Evolutionary conservation across 2,888 invertebrate species (phyloP).

Genomic region (Coelinius sp.): DNA sequence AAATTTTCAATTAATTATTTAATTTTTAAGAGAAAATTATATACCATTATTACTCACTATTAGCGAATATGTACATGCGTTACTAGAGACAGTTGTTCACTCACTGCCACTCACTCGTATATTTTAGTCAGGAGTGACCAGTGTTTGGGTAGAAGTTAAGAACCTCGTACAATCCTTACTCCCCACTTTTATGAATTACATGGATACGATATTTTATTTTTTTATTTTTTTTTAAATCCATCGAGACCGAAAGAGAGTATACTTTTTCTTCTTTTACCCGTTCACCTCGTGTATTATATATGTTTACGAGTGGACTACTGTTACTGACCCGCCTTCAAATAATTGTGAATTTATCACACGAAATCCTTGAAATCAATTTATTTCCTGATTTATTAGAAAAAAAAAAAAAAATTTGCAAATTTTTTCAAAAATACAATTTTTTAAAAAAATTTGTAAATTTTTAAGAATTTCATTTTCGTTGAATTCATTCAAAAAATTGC

Average conservation of each 20-base stretch:
- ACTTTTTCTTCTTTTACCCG: conserved; percentile 11
- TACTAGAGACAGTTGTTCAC: background rate
- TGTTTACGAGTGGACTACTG: background rate
- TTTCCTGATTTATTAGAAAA: too few relatives aligned
- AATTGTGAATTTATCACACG: background rate
- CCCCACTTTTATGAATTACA: conserved; percentile 16
- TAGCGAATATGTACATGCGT: background rate
- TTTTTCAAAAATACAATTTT: too few relatives aligned
- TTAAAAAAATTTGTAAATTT: too few relatives aligned
- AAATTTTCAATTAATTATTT: too few relatives aligned
- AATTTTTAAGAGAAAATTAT: too few relatives aligned
- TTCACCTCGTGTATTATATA: conserved; percentile 23
- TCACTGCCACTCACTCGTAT: conserved; percentile 1
- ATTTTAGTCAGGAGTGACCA: conserved; percentile 14
- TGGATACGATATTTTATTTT: background rate
- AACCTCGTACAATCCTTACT: conserved; percentile 13
- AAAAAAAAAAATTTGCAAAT: too few relatives aligned
- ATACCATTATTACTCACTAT: background rate
- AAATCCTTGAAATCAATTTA: background rate
- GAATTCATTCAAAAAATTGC: too few relatives aligned
- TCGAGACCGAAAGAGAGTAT: conserved; percentile 1
- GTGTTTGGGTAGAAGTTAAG: background rate
- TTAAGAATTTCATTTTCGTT: too few relatives aligned
- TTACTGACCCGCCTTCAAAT: background rate
- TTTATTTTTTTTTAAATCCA: too few relatives aligned